Evolutionary conservation across 2,797 vertebrate species (phyloP).

Genomic region (Acipenser transmontanus): DNA sequence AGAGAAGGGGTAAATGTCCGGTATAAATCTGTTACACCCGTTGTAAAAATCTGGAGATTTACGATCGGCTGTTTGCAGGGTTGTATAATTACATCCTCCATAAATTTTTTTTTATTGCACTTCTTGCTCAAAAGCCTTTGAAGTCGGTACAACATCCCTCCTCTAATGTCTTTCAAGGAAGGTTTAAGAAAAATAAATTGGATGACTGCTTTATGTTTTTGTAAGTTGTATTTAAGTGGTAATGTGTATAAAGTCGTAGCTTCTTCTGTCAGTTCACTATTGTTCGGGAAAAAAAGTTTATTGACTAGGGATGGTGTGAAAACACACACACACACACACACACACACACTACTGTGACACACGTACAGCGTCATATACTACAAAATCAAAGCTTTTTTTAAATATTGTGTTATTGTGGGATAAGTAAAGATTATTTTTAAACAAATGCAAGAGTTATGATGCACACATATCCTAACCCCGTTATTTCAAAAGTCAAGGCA

Average conservation of each 20-base stretch:
- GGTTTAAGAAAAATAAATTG: conserved; percentile 41
- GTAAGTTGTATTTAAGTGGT: conserved; percentile 86
- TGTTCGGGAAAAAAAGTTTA: conserved; percentile 48
- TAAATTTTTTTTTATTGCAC: conserved; percentile 95
- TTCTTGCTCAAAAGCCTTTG: conserved; percentile 85
- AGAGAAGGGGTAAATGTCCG: conserved; percentile 56
- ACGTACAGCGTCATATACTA: no score
- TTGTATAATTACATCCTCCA: conserved; percentile 98
- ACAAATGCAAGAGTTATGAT: no score
- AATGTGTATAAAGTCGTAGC: conserved; percentile 73
- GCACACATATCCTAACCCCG: no score
- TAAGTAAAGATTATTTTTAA: no score
- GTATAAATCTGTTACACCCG: conserved; percentile 66
- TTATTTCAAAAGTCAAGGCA: no score
- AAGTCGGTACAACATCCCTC: conserved; percentile 78
- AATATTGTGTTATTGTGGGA: no score
- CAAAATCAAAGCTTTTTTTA: no score
- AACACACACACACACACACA: no score
- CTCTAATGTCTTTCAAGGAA: conserved; percentile 64
- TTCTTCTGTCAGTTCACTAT: conserved; percentile 49
- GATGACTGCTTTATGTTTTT: conserved; percentile 70
- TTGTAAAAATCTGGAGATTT: conserved; percentile 87
- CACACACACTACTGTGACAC: no score
- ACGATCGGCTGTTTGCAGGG: conserved; percentile 91
- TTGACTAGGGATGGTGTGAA: conserved; percentile 23